Base-by-base conservation (phyloP, 1,140 invertebrate species). In the Bombus consobrinus region DNA sequence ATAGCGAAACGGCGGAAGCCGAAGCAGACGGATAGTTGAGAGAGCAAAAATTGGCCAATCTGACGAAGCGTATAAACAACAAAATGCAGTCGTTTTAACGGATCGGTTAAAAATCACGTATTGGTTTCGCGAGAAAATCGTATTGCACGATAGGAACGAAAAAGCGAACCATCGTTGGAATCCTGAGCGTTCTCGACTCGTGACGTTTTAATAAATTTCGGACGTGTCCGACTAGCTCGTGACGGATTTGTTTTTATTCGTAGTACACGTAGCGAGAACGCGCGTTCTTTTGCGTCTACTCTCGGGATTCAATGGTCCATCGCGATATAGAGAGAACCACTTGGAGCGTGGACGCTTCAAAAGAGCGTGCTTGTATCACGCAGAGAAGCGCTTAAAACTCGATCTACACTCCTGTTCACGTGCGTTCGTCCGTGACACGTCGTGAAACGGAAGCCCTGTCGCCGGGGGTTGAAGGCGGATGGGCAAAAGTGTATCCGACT, bases 361-460 rank as follows among this genome's bases (percentile, higher is more conserved):
- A 85, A 80, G 76, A 73, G 68, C 81, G 28, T 28, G 73, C 34
- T 22, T 25, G 37, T 43, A 71, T 62, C 77, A 25, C 76, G 68
- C 53, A 15, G 76, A 34, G 76, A 66, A 82, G 66, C 87, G 83
- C 85, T 89, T 88, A 76, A 81, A 89, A 89, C 87, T 80, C 74
- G 72, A 86, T 81, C 43, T 80, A 66, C 57, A 69, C 57, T 81
- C 57, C 41, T 83, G 77, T 78, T 85, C 47, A 59, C 76, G 71
- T 6, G 76, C 66, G 66, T 37, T 72, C 66, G 76, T 62, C 75
- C 74, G 74, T 84, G 37, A 69, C 74, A 47, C 47, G 77, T 28
- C 39, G 59, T 37, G 53, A n/a, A 83, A 77, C 83, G 83, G 64
- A 82, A 86, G 75, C 47, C 59, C 68, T 69, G 59, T n/a, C 73